phyloP scores from a whole-genome alignment of 1,140 invertebrate genomes.

The Lepeophtheirus salmonis region DNA sequence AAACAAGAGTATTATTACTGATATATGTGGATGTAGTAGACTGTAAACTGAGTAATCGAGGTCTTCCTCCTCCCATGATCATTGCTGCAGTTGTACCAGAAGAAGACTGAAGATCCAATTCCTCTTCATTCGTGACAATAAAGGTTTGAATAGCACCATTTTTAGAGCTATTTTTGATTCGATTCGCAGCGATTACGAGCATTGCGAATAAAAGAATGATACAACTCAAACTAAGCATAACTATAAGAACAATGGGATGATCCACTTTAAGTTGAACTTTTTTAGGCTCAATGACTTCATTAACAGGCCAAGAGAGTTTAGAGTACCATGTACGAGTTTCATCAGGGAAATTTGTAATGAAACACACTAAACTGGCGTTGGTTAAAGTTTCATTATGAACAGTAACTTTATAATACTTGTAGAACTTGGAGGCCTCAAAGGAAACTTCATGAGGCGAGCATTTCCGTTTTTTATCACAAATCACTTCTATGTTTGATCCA shows the following conservation, averaged over 20 bases:
- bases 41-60: not conserved
- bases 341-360: not conserved
- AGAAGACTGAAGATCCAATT: not conserved
- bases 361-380: not conserved
- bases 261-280: not conserved
- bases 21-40: not conserved
- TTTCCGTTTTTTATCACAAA: not conserved
- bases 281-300: not conserved
- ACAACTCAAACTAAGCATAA: not conserved
- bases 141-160: not conserved
- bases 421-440: not conserved
- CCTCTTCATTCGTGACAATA: not conserved
- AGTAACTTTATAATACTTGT: not conserved
- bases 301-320: not conserved
- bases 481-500: not conserved
- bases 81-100: not conserved
- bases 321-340: not conserved
- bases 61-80: not conserved
- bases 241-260: not conserved
- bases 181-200: not conserved
- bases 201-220: not conserved
- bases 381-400: not conserved
- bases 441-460: not conserved
- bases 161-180: not conserved
- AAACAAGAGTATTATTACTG: not conserved